These are phyloP conservation scores for Hetaerina americana DNA, from an alignment of 1,140 invertebrate genomes.

Conservation along the genomic window DNA sequence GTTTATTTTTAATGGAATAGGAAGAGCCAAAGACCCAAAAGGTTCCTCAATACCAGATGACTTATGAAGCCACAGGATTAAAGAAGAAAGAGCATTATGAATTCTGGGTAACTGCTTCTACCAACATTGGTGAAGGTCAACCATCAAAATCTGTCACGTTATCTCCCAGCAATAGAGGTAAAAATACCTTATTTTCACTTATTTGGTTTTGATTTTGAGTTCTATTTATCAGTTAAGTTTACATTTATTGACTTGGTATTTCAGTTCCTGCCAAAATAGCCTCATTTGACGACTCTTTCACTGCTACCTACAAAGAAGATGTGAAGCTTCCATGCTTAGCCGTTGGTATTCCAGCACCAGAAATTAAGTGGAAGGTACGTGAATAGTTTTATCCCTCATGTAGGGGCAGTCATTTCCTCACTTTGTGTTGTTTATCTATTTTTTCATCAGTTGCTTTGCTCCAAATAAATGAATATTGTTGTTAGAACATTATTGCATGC, in stretches of 20 bases:
- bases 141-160: constrained; percentile 71
- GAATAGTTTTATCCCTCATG: too few relatives aligned
- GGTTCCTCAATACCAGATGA: constrained; percentile 47
- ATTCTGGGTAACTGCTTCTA: constrained; percentile 90
- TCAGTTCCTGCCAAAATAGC: constrained; percentile 83
- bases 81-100: constrained; percentile 71
- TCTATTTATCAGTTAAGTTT: background rate
- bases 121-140: constrained; percentile 83
- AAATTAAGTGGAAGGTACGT: constrained; percentile 70
- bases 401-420: too few relatives aligned
- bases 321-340: constrained; percentile 81
- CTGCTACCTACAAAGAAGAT: constrained; percentile 79
- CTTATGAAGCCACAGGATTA: constrained; percentile 71
- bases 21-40: constrained; percentile 51
- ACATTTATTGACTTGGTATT: constrained; percentile 18
- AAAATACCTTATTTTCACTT: background rate
- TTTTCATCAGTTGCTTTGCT: too few relatives aligned
- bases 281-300: constrained; percentile 81
- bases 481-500: too few relatives aligned
- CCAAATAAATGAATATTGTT: too few relatives aligned
- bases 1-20: constrained; percentile 10
- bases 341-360: constrained; percentile 76
- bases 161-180: constrained; percentile 67
- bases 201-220: background rate
- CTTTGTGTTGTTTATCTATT: too few relatives aligned